These are phyloP conservation scores for Eustalomyia histrio DNA, from an alignment of 2,888 invertebrate genomes.

Conservation along the genomic window DNA sequence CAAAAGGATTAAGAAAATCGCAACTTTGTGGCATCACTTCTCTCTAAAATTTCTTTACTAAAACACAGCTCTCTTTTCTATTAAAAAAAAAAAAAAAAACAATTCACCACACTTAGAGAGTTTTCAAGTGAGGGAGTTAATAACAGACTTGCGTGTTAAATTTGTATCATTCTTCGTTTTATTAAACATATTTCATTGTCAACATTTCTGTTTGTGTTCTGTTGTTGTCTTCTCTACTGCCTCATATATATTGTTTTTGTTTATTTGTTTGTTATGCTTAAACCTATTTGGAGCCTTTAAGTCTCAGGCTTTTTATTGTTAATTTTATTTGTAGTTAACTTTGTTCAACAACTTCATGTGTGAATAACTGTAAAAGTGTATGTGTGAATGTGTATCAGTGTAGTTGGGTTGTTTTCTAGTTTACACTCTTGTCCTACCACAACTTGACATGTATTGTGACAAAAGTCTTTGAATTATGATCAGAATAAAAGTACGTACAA, in stretches of 20 bases:
- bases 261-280: neutral
- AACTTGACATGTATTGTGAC: slow-evolving; percentile 64
- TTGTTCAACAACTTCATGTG: slow-evolving; percentile 26
- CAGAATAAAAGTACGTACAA: slow-evolving; percentile 2
- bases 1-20: no score
- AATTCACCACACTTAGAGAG: no score
- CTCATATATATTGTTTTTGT: neutral
- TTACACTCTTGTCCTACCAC: slow-evolving; percentile 68
- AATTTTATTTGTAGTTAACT: slow-evolving; percentile 17
- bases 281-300: slow-evolving; percentile 2
- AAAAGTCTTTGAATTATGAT: slow-evolving; percentile 52
- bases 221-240: neutral
- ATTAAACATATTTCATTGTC: neutral
- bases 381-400: neutral
- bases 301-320: slow-evolving; percentile 1
- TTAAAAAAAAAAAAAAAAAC: no score
- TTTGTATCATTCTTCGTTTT: neutral
- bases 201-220: neutral
- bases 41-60: no score
- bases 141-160: neutral
- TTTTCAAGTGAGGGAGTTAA: no score
- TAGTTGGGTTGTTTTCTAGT: slow-evolving; percentile 42
- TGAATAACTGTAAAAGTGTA: neutral
- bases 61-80: no score
- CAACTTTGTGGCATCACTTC: no score